phyloP scores from a whole-genome alignment of 2,113 vertebrate species.

The Melospiza georgiana region DNA sequence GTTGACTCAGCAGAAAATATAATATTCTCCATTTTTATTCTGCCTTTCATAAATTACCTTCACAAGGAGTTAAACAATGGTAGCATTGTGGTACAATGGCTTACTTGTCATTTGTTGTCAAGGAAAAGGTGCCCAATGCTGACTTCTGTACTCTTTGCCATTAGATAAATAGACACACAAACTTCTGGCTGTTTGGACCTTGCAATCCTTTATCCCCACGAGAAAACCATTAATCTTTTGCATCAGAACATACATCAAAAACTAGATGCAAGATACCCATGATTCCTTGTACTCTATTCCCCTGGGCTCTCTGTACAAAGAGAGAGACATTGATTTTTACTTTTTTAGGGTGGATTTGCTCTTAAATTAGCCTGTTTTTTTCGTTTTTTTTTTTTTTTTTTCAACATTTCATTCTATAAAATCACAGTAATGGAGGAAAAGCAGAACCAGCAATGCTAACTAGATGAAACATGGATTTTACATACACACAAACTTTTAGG shows the following conservation, averaged over 20 bases:
- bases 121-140: constrained; percentile 18
- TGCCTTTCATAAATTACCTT: neutral
- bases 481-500: neutral
- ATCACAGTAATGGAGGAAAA: neutral
- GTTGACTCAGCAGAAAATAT: neutral
- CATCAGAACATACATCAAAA: constrained; percentile 61
- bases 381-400: neutral
- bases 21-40: neutral
- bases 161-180: constrained; percentile 44
- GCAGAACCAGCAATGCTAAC: neutral
- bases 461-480: neutral
- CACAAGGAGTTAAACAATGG: neutral
- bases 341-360: constrained; percentile 59
- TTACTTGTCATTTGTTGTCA: neutral
- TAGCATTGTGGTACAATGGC: neutral
- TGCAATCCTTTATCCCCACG: constrained; percentile 24
- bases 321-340: constrained; percentile 57
- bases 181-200: neutral
- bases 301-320: neutral
- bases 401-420: constrained; percentile 6
- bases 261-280: constrained; percentile 38
- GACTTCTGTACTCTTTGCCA: constrained; percentile 15
- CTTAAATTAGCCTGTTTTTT: constrained; percentile 30
- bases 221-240: constrained; percentile 55
- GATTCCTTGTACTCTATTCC: constrained; percentile 2